Conservation (phyloP, 2,888 invertebrate species). For the Endomychus coccineus region DNA sequence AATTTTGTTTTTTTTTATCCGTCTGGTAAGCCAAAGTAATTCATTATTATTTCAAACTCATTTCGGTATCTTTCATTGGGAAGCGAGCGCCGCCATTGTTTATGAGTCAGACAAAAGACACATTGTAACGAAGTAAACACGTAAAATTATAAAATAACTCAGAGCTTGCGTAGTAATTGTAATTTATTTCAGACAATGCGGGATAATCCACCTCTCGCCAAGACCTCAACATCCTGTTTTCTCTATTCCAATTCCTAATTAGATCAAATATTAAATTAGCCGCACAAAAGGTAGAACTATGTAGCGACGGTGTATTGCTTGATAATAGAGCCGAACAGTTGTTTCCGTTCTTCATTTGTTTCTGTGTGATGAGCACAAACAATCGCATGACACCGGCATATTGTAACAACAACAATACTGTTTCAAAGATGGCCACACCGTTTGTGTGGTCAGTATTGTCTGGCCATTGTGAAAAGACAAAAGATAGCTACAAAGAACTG, state of each 20-base stretch:
- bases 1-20: too few species aligned
- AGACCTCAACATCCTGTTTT: conserved; percentile 33
- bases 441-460: conserved; percentile 38
- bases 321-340: conserved; percentile 38
- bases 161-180: conserved; percentile 3
- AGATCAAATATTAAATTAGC: conserved; percentile 34
- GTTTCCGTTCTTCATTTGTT: conserved; percentile 41
- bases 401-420: conserved; percentile 37
- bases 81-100: conserved; percentile 3
- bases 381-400: conserved; percentile 38
- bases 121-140: conserved; percentile 20
- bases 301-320: conserved; percentile 32
- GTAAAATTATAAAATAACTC: conserved; percentile 20
- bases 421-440: conserved; percentile 36
- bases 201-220: conserved; percentile 25
- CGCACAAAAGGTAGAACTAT: conserved; percentile 32
- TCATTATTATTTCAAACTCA: too few species aligned
- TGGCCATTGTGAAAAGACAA: conserved; percentile 35
- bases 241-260: conserved; percentile 34
- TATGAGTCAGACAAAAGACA: conserved; percentile 4
- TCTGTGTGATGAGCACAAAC: conserved; percentile 39
- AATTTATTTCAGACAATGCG: conserved; percentile 1
- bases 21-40: too few species aligned
- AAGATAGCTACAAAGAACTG: conserved; percentile 34
- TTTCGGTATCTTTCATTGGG: too few species aligned